These are phyloP conservation scores for Crocidura indochinensis DNA, from an alignment of 2,797 vertebrate genomes.

Conservation along the genomic window DNA sequence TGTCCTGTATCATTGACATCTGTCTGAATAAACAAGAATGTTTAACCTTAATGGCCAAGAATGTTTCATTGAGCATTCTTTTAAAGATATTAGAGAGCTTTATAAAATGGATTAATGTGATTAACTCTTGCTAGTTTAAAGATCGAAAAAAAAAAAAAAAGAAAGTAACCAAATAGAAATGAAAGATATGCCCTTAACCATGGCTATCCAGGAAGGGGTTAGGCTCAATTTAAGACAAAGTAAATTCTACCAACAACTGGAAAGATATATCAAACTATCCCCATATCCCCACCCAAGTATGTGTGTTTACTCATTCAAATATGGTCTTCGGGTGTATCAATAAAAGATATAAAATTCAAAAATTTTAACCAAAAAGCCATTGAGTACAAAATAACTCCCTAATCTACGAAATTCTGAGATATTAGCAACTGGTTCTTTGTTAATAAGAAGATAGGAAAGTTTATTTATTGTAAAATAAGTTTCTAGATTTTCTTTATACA, in stretches of 20 bases:
- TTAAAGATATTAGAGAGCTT: neutral
- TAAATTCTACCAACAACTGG: neutral
- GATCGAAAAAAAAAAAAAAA: neutral
- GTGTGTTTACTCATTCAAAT: neutral
- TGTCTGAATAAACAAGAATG: too few relatives aligned
- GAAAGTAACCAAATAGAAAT: rapidly evolving
- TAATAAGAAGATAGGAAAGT: neutral
- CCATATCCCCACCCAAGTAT: neutral
- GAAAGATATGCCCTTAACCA: neutral
- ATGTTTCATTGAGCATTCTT: too few relatives aligned
- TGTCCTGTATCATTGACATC: neutral
- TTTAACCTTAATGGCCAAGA: too few relatives aligned
- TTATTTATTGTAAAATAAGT: neutral
- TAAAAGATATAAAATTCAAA: neutral
- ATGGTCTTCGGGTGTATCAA: neutral
- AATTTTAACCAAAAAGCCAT: neutral
- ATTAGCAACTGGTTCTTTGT: neutral
- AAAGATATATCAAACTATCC: neutral
- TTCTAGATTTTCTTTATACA: constrained; percentile 33
- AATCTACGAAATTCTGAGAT: neutral
- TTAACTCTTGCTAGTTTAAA: neutral
- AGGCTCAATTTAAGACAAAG: neutral
- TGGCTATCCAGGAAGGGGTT: neutral
- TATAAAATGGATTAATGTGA: neutral
- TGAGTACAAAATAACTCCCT: constrained; percentile 14